Base-by-base conservation (phyloP, 2,113 vertebrate species). In the Reinhardtius hippoglossoides region DNA sequence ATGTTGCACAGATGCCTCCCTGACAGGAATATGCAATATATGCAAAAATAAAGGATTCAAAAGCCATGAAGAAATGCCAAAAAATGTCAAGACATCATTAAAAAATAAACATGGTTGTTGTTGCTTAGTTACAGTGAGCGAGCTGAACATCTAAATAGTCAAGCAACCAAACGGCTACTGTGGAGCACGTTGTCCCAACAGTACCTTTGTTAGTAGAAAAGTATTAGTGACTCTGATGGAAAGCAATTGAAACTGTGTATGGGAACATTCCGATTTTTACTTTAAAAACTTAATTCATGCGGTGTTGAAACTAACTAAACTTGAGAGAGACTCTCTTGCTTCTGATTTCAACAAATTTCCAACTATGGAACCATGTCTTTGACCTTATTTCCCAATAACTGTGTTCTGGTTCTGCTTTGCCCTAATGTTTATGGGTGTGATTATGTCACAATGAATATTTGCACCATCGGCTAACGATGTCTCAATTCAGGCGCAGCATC, bases 41-140 rank as follows among this genome's bases (percentile, higher is more conserved):
- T 75, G 31, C 63, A 56, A 71, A 56, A 71, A 48, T 60, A 4
- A 42, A 42, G 70, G 69, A 16, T 27, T 48, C 60, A 67, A 78
- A 74, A 42, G 44, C 44, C 13, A 42, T 44, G 14, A 48, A 63
- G 27, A 26, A 4, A 5, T 9, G 63, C 56, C 23, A 48, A 63
- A 26, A 26, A 4, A 3, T 9, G 63, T 59, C 26, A 78, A 55
- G 31, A 57, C 7, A 3, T 72, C 60, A 75, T 55, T 6, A 23
- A 71, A 55, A 71, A 80, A 74, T 67, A 56, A 76, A 71, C 21
- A 59, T 55, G 12, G 9, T 59, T 67, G 59, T 66, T 70, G 89
- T 89, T 87, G 87, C 89, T 83, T 65, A 74, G 84, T 65, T 37
- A 85, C 82, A 62, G 63, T 61, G 21, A 74, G 56, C 50, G 27